phyloP scores from a whole-genome alignment of 2,113 vertebrate species.

The Neodontobutis hainanensis region DNA sequence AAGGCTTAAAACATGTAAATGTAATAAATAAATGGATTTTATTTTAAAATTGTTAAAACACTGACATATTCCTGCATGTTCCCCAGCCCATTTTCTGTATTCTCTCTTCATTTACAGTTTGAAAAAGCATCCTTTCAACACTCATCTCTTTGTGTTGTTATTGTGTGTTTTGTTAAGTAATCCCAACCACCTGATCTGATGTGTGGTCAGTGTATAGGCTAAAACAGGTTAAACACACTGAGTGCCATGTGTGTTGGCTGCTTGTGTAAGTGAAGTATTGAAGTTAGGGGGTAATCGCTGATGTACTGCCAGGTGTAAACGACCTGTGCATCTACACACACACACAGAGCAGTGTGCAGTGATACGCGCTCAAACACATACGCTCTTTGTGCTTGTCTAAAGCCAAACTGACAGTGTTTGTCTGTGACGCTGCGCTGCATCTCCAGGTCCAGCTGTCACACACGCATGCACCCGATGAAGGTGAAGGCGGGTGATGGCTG shows the following conservation, averaged over 20 bases:
- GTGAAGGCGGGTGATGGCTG: slow-evolving; percentile 46
- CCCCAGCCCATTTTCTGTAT: too few relatives aligned
- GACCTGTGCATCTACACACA: not conserved
- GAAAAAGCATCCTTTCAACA: not conserved
- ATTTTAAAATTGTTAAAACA: too few relatives aligned
- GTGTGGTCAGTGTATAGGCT: slow-evolving; percentile 40
- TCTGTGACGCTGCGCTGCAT: slow-evolving; percentile 25
- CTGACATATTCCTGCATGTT: too few relatives aligned
- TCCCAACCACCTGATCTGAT: slow-evolving; percentile 21
- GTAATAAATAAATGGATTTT: too few relatives aligned
- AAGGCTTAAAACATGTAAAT: too few relatives aligned
- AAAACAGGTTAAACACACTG: slow-evolving; percentile 46
- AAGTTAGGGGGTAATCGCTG: too few relatives aligned
- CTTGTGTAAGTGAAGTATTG: not conserved
- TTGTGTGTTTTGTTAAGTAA: slow-evolving; percentile 18
- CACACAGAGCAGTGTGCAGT: not conserved
- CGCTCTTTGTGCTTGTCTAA: slow-evolving; percentile 26
- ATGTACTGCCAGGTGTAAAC: too few relatives aligned
- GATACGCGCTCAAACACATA: slow-evolving; percentile 9
- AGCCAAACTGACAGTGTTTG: slow-evolving; percentile 53
- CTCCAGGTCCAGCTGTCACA: slow-evolving; percentile 39
- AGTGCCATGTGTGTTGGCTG: slow-evolving; percentile 3
- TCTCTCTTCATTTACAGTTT: too few relatives aligned
- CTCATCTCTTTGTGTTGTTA: not conserved
- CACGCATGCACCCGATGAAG: slow-evolving; percentile 2